These are phyloP conservation scores for Sipha maydis DNA, from an alignment of 2,888 invertebrate species.

Conservation along the genomic window DNA sequence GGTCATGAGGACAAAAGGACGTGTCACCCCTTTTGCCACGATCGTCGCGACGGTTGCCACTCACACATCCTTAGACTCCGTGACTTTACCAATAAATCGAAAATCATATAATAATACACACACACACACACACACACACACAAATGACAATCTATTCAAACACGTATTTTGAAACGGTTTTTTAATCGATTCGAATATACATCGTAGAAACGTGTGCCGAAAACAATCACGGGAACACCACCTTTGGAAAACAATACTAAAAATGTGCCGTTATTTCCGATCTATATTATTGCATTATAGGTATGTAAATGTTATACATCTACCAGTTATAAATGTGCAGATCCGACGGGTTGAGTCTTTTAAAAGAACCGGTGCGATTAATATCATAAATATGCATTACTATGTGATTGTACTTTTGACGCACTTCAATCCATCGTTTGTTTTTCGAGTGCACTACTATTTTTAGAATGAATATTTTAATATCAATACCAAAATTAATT, in stretches of 20 bases:
- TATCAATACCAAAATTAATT: neutral
- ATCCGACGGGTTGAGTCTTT: neutral
- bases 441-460: neutral
- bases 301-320: neutral
- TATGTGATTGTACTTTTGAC: neutral
- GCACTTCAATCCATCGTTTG: neutral
- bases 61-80: neutral
- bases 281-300: constrained; percentile 5
- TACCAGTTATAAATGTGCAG: neutral
- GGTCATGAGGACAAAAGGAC: constrained; percentile 34
- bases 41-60: constrained; percentile 3
- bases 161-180: constrained; percentile 25
- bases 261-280: constrained; percentile 44
- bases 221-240: constrained; percentile 26
- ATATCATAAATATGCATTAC: neutral
- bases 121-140: neutral
- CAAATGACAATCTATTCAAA: neutral
- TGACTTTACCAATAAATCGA: constrained; percentile 49
- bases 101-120: neutral
- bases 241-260: constrained; percentile 22
- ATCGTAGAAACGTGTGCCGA: neutral
- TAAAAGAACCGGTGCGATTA: neutral
- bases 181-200: constrained; percentile 43
- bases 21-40: constrained; percentile 20
- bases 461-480: neutral